Percentiles rank a stretch among this genome's conserved stretches.
Conservation (phyloP, 1,140 invertebrate genomes). For the Samia ricini region DNA sequence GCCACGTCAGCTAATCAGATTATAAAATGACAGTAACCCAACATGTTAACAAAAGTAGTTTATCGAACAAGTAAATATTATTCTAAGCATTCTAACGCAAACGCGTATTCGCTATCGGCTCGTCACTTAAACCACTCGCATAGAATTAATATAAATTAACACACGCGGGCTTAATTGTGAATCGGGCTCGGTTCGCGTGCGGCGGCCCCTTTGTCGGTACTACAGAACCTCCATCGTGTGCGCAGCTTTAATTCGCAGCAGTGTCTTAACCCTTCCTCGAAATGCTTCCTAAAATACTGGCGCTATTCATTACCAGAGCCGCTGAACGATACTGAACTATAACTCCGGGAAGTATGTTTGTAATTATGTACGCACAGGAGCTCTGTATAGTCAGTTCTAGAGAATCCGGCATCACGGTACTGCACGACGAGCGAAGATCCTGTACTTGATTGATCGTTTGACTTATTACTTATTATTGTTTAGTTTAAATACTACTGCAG, state of each 20-base stretch:
- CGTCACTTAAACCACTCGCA: slow-evolving; percentile 49
- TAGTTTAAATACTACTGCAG: not conserved
- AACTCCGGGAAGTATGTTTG: slow-evolving; percentile 29
- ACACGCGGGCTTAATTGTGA: slow-evolving; percentile 74
- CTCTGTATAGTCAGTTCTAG: slow-evolving; percentile 39
- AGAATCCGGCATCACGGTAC: slow-evolving; percentile 63
- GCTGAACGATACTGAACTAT: slow-evolving; percentile 40
- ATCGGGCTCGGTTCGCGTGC: slow-evolving; percentile 69
- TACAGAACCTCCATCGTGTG: slow-evolving; percentile 35
- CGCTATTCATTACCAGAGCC: slow-evolving; percentile 41
- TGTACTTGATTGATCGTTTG: slow-evolving; percentile 53
- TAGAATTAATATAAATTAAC: slow-evolving; percentile 75
- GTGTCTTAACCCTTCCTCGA: slow-evolving; percentile 60
- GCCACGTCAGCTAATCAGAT: too few relatives aligned
- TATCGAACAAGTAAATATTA: not conserved
- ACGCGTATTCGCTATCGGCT: slow-evolving; percentile 23
- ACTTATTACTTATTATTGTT: not conserved
- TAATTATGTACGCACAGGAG: slow-evolving; percentile 24
- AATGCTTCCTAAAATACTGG: slow-evolving; percentile 74
- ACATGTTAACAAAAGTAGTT: not conserved
- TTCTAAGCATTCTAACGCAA: not conserved
- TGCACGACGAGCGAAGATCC: slow-evolving; percentile 59
- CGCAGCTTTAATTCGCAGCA: slow-evolving; percentile 57
- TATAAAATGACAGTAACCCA: too few relatives aligned
- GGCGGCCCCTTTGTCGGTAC: slow-evolving; percentile 68